A percentile compares a stretch with the other conserved stretches of the same genome.
These are phyloP conservation scores for Calidris pugnax DNA, from an alignment of 2,113 vertebrate genomes.

Conservation along the genomic window DNA sequence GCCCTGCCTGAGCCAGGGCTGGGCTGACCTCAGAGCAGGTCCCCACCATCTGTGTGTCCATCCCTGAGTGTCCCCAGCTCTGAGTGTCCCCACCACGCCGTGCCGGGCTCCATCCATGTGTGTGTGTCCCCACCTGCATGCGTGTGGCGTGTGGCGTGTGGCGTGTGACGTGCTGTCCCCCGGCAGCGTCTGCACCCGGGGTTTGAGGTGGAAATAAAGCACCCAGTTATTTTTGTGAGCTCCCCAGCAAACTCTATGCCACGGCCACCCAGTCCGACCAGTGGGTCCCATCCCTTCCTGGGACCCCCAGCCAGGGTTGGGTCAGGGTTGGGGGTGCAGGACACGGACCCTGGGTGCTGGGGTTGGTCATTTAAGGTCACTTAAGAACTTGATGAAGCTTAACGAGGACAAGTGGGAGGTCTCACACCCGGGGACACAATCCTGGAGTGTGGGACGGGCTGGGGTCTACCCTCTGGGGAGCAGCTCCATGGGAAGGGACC, in stretches of 20 bases:
- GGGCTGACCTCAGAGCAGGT: fast-evolving
- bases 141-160: not conserved
- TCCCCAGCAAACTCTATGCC: not conserved
- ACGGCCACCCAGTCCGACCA: not conserved
- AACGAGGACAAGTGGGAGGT: too few relatives aligned
- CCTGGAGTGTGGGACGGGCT: too few relatives aligned
- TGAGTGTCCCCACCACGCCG: fast-evolving
- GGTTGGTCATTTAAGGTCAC: too few relatives aligned
- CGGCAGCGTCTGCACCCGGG: not conserved
- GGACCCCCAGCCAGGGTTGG: not conserved
- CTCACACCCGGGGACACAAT: too few relatives aligned
- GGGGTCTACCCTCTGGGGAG: too few relatives aligned
- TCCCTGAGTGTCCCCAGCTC: fast-evolving
- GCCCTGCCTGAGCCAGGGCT: not conserved
- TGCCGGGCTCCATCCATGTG: not conserved
- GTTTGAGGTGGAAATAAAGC: constrained; percentile 40
- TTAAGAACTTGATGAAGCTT: too few relatives aligned
- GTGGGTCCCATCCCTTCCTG: not conserved
- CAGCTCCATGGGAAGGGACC: too few relatives aligned
- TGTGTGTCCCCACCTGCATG: not conserved
- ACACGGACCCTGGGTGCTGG: not conserved
- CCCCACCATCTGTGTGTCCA: not conserved
- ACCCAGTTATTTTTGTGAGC: constrained; percentile 1
- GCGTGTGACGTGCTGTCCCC: not conserved
- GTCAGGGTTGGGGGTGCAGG: not conserved